Conservation (phyloP, 2,888 invertebrate species). For the Sialis fuliginosa region DNA sequence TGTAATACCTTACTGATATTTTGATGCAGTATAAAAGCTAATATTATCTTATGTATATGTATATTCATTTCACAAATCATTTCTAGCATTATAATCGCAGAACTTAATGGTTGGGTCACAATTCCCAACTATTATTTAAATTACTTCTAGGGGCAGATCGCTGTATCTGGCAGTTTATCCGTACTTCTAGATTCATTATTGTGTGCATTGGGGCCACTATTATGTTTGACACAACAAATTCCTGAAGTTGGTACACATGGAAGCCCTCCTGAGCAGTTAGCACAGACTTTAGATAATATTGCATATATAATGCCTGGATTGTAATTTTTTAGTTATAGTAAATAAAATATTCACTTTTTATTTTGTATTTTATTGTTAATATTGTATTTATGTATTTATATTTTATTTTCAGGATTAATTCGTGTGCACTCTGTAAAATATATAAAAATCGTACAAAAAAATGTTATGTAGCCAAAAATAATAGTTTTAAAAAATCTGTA, state of each 20-base stretch:
- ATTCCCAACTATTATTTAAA: neutral
- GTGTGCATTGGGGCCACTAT: constrained; percentile 76
- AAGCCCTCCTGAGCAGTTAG: constrained; percentile 28
- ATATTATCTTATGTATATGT: too few species aligned
- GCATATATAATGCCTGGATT: constrained; percentile 86
- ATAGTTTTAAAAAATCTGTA: too few species aligned
- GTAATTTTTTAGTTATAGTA: constrained; percentile 18
- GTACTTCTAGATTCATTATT: constrained; percentile 82
- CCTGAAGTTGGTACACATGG: constrained; percentile 53
- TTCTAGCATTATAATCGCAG: neutral
- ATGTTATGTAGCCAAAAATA: neutral
- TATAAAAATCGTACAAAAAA: neutral
- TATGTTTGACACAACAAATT: constrained; percentile 70
- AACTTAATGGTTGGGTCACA: neutral
- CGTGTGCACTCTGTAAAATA: too few species aligned
- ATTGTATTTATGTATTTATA: too few species aligned
- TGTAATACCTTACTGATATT: too few species aligned
- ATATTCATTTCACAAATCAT: too few species aligned
- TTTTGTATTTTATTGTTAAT: too few species aligned
- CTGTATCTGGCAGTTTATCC: constrained; percentile 86
- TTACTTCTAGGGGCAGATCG: constrained; percentile 64
- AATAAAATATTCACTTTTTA: too few species aligned
- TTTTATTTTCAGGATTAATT: neutral
- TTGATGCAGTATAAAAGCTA: too few species aligned
- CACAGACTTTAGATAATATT: constrained; percentile 74